Evolutionary conservation across 2,113 vertebrate species (phyloP).

Genomic region (Cyprinodon variegatus): DNA sequence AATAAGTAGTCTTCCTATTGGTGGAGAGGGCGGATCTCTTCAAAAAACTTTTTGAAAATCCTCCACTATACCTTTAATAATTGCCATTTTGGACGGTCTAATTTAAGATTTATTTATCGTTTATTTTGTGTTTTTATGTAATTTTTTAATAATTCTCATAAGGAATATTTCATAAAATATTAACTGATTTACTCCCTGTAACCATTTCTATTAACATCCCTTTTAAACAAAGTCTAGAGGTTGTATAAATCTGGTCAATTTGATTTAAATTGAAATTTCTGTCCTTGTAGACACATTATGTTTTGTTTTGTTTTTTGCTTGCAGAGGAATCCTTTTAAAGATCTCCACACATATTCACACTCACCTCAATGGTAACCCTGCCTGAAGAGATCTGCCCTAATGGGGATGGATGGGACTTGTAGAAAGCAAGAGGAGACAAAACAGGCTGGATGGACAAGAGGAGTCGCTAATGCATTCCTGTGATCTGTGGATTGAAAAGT

Average conservation of each 20-base stretch:
- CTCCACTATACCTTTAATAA: too few relatives aligned
- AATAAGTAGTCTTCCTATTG: too few relatives aligned
- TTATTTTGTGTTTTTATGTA: too few relatives aligned
- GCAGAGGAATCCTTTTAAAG: not conserved
- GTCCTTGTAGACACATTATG: not conserved
- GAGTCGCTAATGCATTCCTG: constrained; percentile 39
- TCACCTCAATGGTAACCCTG: constrained; percentile 10
- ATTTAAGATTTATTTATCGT: too few relatives aligned
- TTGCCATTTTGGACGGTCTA: too few relatives aligned
- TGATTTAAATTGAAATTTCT: not conserved
- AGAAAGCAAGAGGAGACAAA: not conserved
- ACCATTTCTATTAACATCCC: not conserved
- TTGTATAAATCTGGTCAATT: not conserved
- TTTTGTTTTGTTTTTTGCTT: not conserved
- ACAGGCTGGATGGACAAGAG: constrained; percentile 15
- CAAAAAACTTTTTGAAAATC: too few relatives aligned
- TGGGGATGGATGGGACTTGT: constrained; percentile 27
- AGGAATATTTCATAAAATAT: too few relatives aligned
- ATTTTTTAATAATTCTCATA: too few relatives aligned
- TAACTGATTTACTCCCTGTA: not conserved
- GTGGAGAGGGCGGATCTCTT: too few relatives aligned
- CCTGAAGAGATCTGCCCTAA: constrained; percentile 31
- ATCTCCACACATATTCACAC: not conserved
- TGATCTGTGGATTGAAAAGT: constrained; percentile 48
- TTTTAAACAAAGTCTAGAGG: not conserved